Conservation (phyloP, 2,888 invertebrate genomes). For the Callinectes sapidus region DNA sequence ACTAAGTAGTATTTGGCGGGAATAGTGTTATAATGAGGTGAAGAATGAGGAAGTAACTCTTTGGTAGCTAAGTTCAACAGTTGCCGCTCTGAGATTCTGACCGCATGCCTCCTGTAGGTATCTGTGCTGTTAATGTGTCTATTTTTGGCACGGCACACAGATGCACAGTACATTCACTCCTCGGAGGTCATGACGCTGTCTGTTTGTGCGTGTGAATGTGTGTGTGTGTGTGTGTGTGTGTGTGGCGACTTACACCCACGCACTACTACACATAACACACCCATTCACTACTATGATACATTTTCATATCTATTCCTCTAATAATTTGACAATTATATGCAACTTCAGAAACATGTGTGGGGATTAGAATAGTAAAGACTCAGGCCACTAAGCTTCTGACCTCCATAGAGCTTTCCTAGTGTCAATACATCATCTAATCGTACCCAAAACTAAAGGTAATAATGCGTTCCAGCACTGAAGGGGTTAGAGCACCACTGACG, state of each 20-base stretch:
- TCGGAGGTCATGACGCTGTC: neutral
- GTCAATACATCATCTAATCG: too few species aligned
- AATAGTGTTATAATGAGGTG: neutral
- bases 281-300: too few species aligned
- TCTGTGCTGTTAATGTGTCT: neutral
- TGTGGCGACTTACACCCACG: neutral
- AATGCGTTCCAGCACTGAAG: too few species aligned
- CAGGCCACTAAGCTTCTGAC: too few species aligned
- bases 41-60: neutral
- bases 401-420: too few species aligned
- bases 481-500: neutral
- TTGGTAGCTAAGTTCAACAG: neutral
- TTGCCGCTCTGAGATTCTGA: neutral
- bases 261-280: neutral
- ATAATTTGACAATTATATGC: too few species aligned
- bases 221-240: neutral
- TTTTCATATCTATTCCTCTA: too few species aligned
- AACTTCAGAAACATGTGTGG: too few species aligned
- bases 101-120: neutral
- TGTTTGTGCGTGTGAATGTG: neutral
- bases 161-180: conserved; percentile 8
- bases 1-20: neutral
- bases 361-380: too few species aligned
- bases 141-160: conserved; percentile 7
- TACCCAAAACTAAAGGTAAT: too few species aligned